Conservation (phyloP, 2,888 invertebrate species). For the Galerucella nymphaeae region DNA sequence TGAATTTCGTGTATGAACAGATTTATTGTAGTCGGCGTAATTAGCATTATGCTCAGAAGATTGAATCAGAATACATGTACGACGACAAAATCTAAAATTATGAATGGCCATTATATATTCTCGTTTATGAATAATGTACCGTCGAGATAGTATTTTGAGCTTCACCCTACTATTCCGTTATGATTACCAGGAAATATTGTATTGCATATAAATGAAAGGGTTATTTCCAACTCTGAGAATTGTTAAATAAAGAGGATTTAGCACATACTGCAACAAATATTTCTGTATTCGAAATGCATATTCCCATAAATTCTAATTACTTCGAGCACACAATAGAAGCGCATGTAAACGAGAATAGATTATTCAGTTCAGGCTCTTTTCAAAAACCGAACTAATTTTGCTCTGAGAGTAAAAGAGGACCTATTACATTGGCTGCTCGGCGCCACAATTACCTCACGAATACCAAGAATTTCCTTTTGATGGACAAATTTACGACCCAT, state of each 20-base stretch:
- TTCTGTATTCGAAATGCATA: constrained; percentile 46
- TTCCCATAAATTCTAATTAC: constrained; percentile 46
- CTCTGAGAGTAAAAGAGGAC: not conserved
- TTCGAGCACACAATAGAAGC: constrained; percentile 35
- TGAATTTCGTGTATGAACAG: not conserved
- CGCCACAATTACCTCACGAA: constrained; percentile 25
- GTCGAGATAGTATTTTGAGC: constrained; percentile 32
- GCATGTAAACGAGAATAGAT: constrained; percentile 41
- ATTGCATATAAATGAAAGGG: constrained; percentile 38
- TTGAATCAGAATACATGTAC: constrained; percentile 24
- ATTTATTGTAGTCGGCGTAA: constrained; percentile 2
- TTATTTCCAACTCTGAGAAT: constrained; percentile 31
- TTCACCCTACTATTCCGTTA: constrained; percentile 21
- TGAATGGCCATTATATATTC: constrained; percentile 28
- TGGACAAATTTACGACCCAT: constrained; percentile 7
- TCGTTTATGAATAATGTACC: constrained; percentile 25
- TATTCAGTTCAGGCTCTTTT: constrained; percentile 34
- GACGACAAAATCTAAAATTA: constrained; percentile 25
- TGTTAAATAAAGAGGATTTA: constrained; percentile 42
- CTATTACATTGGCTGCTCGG: constrained; percentile 27
- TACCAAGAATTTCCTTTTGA: constrained; percentile 19
- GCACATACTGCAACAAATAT: constrained; percentile 42
- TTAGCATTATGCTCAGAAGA: constrained; percentile 29
- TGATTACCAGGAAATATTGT: constrained; percentile 37
- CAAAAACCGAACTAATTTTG: constrained; percentile 40